phyloP scores from a whole-genome alignment of 2,113 vertebrate genomes.

The Chaetura pelagica region DNA sequence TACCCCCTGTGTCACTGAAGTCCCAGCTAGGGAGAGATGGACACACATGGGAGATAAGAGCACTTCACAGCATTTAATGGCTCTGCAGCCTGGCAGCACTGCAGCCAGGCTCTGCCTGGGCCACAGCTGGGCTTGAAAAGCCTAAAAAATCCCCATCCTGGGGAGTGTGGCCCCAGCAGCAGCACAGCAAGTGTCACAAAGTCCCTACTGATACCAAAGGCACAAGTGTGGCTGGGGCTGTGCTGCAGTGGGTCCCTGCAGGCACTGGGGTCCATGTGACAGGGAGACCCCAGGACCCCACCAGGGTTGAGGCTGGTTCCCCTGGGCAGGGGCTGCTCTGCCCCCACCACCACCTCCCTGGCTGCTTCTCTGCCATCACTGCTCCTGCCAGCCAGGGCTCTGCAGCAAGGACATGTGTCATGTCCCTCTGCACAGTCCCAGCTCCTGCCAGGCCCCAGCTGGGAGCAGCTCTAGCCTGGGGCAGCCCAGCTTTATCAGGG shows the following conservation, averaged over 20 bases:
- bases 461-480: background rate
- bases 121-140: background rate
- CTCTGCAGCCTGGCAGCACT: background rate
- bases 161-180: rapidly evolving
- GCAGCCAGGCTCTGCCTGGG: background rate
- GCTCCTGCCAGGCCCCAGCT: background rate
- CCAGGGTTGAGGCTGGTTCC: background rate
- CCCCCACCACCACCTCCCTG: background rate
- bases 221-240: background rate
- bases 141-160: rapidly evolving
- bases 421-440: background rate
- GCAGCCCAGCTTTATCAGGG: background rate
- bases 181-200: background rate
- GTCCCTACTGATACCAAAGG: background rate
- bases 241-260: rapidly evolving
- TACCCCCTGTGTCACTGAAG: rapidly evolving
- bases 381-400: background rate
- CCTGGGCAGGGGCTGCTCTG: background rate
- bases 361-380: background rate
- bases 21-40: rapidly evolving
- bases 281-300: background rate
- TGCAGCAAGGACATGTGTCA: background rate
- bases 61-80: background rate
- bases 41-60: background rate
- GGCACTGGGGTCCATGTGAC: background rate